Evolutionary conservation across 1,140 invertebrate genomes (phyloP).

Genomic region (Oscheius sp.): DNA sequence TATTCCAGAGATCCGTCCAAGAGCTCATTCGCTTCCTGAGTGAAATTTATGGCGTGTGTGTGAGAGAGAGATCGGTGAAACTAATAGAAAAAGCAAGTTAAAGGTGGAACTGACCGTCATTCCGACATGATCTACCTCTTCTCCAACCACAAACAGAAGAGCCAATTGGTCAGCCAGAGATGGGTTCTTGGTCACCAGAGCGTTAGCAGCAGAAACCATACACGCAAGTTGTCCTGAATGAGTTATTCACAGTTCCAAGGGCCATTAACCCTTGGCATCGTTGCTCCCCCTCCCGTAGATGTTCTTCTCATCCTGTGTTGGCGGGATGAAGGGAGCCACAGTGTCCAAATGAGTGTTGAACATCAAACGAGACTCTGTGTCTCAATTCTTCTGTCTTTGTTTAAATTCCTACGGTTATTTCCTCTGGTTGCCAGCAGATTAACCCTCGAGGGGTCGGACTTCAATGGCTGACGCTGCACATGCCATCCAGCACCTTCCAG

Average conservation of each 20-base stretch:
- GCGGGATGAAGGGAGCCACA: conserved; percentile 50
- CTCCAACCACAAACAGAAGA: conserved; percentile 52
- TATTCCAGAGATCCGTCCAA: conserved; percentile 37
- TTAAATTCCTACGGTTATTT: neutral
- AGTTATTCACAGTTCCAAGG: conserved; percentile 2
- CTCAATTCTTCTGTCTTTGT: neutral
- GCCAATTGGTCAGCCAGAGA: conserved; percentile 42
- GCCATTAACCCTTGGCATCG: conserved; percentile 48
- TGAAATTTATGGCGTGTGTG: too few species aligned
- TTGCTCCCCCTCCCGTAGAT: conserved; percentile 50
- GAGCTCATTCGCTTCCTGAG: conserved; percentile 35
- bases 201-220: conserved; percentile 47
- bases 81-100: neutral
- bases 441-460: conserved; percentile 23
- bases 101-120: conserved; percentile 41
- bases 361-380: conserved; percentile 35
- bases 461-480: conserved; percentile 36
- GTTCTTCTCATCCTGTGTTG: conserved; percentile 31
- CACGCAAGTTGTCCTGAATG: conserved; percentile 45
- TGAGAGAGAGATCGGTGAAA: too few species aligned
- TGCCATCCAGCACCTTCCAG: conserved; percentile 40
- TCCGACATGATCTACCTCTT: conserved; percentile 55
- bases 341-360: conserved; percentile 55
- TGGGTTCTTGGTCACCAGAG: conserved; percentile 31
- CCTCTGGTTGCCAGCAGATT: conserved; percentile 36